These are phyloP conservation scores for Drosophila funebris DNA, from an alignment of 1,140 invertebrate genomes.

Conservation along the genomic window DNA sequence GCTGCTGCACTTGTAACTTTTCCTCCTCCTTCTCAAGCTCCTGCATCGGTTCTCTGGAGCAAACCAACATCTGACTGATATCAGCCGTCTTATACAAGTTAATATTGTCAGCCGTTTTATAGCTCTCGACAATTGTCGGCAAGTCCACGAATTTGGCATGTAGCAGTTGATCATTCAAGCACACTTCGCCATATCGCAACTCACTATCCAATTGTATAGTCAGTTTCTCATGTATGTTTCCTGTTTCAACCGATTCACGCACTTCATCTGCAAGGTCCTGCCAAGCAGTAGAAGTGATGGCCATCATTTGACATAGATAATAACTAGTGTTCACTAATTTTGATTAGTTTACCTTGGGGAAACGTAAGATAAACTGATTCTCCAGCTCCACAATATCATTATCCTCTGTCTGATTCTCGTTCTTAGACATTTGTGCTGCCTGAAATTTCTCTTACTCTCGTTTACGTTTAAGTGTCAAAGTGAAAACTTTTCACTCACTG, in stretches of 20 bases:
- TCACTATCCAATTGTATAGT: conserved; percentile 94
- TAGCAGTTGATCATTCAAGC: conserved; percentile 93
- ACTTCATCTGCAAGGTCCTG: conserved; percentile 90
- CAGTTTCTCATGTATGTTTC: conserved; percentile 92
- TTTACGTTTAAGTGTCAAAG: too few relatives aligned
- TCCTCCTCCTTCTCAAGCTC: conserved; percentile 88
- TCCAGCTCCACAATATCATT: conserved; percentile 87
- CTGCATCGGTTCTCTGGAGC: conserved; percentile 92
- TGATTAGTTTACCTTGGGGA: conserved; percentile 88
- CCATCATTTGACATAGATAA: too few relatives aligned
- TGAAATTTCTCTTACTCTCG: background rate
- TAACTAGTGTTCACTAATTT: background rate
- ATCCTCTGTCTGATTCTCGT: conserved; percentile 8
- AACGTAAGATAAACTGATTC: conserved; percentile 93
- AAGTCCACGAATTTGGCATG: conserved; percentile 95
- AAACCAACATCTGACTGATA: conserved; percentile 95
- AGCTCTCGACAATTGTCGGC: conserved; percentile 95
- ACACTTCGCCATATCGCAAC: conserved; percentile 93
- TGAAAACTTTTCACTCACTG: too few relatives aligned
- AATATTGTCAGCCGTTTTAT: conserved; percentile 97
- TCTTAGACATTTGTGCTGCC: conserved; percentile 14
- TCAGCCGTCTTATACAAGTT: conserved; percentile 98
- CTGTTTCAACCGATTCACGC: conserved; percentile 89
- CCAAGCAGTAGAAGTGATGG: background rate
- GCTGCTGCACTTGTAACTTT: conserved; percentile 87